These are phyloP conservation scores for Dryoscopus gambensis DNA, from an alignment of 2,113 vertebrate genomes.

Conservation along the genomic window DNA sequence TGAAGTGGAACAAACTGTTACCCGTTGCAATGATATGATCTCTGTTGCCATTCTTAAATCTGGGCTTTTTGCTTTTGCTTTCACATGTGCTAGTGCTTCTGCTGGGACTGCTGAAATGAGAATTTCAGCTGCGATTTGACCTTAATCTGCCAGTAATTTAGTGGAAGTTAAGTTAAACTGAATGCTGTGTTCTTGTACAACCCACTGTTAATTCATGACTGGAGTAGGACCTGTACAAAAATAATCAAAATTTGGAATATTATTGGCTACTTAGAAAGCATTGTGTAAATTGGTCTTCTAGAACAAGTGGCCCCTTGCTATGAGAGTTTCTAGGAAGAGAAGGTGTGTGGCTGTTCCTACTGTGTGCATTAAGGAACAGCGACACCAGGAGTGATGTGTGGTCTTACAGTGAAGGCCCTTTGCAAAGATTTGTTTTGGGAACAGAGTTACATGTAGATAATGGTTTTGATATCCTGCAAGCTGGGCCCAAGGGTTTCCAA, in stretches of 20 bases:
- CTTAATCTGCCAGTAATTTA: neutral
- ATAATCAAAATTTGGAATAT: neutral
- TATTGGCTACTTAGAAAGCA: neutral
- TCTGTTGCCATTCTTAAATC: neutral
- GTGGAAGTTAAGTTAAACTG: neutral
- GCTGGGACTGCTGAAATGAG: neutral
- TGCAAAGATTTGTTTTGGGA: neutral
- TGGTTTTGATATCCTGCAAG: neutral
- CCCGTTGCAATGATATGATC: neutral
- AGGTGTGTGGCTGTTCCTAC: neutral
- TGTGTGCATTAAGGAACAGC: neutral
- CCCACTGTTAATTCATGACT: neutral
- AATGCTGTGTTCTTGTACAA: neutral
- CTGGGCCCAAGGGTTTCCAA: neutral
- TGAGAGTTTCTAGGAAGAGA: neutral
- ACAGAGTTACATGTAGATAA: neutral
- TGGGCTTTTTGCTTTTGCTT: neutral
- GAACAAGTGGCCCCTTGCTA: neutral
- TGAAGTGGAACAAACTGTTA: neutral
- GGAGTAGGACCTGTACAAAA: neutral
- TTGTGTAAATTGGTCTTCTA: neutral
- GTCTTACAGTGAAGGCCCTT: neutral
- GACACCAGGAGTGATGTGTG: neutral
- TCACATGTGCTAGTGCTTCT: neutral
- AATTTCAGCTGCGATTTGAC: neutral